These are phyloP conservation scores for Mormyrus hasselquistii DNA, from an alignment of 2,797 vertebrate species.

Conservation along the genomic window DNA sequence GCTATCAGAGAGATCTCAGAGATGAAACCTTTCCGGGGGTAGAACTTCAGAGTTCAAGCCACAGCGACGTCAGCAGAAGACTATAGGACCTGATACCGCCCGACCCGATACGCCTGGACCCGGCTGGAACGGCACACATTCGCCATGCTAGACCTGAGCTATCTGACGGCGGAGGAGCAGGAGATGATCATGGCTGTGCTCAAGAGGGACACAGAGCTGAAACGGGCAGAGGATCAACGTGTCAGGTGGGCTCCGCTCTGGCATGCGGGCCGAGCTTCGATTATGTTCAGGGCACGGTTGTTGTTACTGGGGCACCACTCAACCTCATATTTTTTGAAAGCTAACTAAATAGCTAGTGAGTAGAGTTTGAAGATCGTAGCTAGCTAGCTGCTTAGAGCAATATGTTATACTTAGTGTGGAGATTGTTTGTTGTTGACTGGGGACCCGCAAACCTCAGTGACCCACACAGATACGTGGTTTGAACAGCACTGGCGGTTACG, in stretches of 20 bases:
- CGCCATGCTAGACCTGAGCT: conserved; percentile 88
- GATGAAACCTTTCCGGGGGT: background rate
- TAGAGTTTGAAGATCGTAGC: background rate
- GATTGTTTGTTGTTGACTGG: background rate
- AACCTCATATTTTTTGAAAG: background rate
- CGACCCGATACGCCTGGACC: background rate
- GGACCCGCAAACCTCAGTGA: background rate
- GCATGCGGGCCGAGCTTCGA: no score
- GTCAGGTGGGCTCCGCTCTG: conserved; percentile 65
- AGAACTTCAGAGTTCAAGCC: background rate
- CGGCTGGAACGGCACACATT: background rate
- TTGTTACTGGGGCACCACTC: background rate
- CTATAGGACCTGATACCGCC: background rate
- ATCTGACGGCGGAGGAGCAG: conserved; percentile 84
- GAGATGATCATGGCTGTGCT: conserved; percentile 77
- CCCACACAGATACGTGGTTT: background rate
- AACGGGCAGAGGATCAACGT: conserved; percentile 75
- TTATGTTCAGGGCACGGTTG: background rate
- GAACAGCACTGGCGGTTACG: background rate
- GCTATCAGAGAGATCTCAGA: background rate
- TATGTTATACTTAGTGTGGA: background rate
- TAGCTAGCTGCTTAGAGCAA: background rate
- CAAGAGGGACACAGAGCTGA: conserved; percentile 78
- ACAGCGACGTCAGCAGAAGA: background rate
- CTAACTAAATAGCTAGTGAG: background rate